A percentile compares a stretch with the other conserved stretches of the same genome.
Evolutionary conservation across 2,888 invertebrate genomes (phyloP).

Genomic region (Cataglyphis cursor): DNA sequence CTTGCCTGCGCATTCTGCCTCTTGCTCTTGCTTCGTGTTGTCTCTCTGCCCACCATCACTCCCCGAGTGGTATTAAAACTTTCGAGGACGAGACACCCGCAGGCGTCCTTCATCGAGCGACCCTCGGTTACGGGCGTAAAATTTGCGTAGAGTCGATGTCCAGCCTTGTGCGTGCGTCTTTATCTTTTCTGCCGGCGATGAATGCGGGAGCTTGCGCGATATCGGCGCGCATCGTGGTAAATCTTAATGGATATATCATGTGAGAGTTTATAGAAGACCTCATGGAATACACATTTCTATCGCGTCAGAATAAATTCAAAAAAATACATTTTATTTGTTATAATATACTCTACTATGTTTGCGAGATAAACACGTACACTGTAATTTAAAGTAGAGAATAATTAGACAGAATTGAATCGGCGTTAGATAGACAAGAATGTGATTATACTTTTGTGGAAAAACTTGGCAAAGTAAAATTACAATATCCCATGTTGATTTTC

Average conservation of each 20-base stretch:
- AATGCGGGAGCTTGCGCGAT: background rate
- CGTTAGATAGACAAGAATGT: background rate
- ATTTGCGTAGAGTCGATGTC: slow-evolving; percentile 72
- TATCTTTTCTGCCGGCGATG: slow-evolving; percentile 38
- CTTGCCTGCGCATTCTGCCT: slow-evolving; percentile 54
- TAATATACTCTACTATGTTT: background rate
- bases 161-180: slow-evolving; percentile 61
- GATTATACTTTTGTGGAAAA: background rate
- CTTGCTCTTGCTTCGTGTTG: slow-evolving; percentile 64
- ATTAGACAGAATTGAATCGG: background rate
- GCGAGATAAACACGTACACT: background rate
- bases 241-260: slow-evolving; percentile 31
- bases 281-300: background rate
- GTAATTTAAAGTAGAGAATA: background rate
- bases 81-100: slow-evolving; percentile 80
- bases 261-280: slow-evolving; percentile 29
- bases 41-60: slow-evolving; percentile 76
- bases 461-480: background rate
- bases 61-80: slow-evolving; percentile 85
- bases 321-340: background rate
- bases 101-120: slow-evolving; percentile 74
- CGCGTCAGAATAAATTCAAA: background rate
- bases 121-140: slow-evolving; percentile 73
- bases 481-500: background rate
- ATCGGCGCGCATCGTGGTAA: slow-evolving; percentile 33